These are phyloP conservation scores for Pentamera pediparva DNA, from an alignment of 53 echinoderm and acorn worm genomes.

Conservation along the genomic window DNA sequence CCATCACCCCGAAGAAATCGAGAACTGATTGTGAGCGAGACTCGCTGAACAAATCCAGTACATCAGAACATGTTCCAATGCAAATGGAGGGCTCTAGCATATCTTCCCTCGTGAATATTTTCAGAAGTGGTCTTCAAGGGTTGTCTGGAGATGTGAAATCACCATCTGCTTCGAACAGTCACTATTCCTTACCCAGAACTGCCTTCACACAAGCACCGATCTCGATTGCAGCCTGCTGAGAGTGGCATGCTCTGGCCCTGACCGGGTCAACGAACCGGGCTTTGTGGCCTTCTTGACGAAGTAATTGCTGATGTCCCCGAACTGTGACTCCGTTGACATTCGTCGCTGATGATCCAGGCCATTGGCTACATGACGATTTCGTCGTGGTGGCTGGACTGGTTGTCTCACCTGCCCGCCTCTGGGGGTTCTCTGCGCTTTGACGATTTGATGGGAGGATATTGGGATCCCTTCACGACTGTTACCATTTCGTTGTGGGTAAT, in stretches of 20 bases:
- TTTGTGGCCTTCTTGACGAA: too few species aligned
- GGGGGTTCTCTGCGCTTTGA: background rate
- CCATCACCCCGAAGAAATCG: conserved; percentile 56
- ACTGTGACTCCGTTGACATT: too few species aligned
- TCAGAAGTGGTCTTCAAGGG: conserved; percentile 89
- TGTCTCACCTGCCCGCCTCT: background rate
- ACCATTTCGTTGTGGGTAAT: background rate
- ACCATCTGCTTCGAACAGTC: conserved; percentile 33
- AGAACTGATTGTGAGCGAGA: conserved; percentile 44
- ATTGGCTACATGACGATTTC: too few species aligned
- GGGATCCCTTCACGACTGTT: too few species aligned
- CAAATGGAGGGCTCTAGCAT: conserved; percentile 49
- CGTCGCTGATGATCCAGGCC: too few species aligned
- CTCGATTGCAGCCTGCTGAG: conserved; percentile 50
- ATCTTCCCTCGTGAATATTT: conserved; percentile 79
- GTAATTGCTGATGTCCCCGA: too few species aligned
- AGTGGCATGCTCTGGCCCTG: too few species aligned
- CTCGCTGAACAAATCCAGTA: background rate
- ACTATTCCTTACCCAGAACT: conserved; percentile 26
- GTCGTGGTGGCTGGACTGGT: too few species aligned
- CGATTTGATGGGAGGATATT: conserved; percentile 2
- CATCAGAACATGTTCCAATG: background rate
- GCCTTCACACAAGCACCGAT: conserved; percentile 31
- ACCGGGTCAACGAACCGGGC: too few species aligned
- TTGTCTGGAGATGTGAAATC: conserved; percentile 64